Base-by-base conservation (phyloP, 2,888 invertebrate species). In the Dromius quadrimaculatus region DNA sequence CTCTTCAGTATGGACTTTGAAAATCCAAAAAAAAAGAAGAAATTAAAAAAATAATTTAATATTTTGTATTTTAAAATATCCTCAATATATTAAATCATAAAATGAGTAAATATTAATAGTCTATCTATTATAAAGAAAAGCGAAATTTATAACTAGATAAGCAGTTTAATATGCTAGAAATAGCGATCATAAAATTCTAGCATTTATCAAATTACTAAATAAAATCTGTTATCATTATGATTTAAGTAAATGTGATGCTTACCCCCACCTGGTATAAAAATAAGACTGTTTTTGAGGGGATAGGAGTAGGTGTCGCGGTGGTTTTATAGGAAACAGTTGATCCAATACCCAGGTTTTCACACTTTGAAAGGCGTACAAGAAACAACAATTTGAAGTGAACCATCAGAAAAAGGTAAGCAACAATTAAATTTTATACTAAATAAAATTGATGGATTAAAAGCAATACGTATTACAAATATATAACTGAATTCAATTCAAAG, bases 1-100 rank as follows among this genome's bases (percentile, higher is more conserved):
- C 81, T 92, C 71, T 83, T 87, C 73, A 90, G 88, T 77, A 87
- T 92, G 82, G 84, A 89, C 75, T 87, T 88, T 77, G 86, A 86
- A 73, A 86, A 84, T 61, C 80, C 86, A 59, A 85, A 84, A 74
- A 87, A 85, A 76, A 84, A 83, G 74, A 81, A 79, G 72, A 80
- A 77, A 32, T 6, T 57, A 19, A 34, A 22, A 36, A 59, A 20
- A 5, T 59, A n/a, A 59, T 54, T 13, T 54, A 17, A 28, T 54
- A 5, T 19, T 45, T 47, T 47, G 22, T 22, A 22, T 28, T 47
- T 47, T n/a, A 22, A 45, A 45, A 47, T 47, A 47, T 23, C 47
- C 47, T 13, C 11, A 22, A 22, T 47, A 47, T 47, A n/a, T 11
- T 20, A 11, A 13, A 22, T 23, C 23, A 47, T 47, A 47, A 47